Conservation (phyloP, 2,113 vertebrate species). For the Actenoides lindsayi region DNA sequence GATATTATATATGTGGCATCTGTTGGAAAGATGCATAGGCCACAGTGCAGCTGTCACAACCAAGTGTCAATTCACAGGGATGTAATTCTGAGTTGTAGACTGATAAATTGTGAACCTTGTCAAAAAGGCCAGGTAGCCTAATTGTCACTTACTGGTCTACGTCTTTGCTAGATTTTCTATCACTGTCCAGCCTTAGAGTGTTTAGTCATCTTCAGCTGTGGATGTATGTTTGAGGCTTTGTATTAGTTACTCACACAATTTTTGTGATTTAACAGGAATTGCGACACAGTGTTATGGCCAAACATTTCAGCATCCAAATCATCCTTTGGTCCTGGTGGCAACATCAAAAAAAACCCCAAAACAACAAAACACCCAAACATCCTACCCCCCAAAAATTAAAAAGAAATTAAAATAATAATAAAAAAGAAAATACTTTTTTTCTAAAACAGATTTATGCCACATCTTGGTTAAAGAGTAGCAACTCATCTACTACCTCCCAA, state of each 20-base stretch:
- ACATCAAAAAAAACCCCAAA: neutral
- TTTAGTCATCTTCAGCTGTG: neutral
- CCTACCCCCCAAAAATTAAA: neutral
- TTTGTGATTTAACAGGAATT: neutral
- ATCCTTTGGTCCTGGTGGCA: neutral
- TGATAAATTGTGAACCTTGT: neutral
- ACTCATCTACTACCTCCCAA: neutral
- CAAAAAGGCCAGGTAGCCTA: neutral
- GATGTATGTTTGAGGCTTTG: neutral
- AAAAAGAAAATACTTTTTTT: neutral
- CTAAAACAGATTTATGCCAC: accelerated
- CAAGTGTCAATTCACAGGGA: neutral
- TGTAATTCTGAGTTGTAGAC: neutral
- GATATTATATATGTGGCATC: neutral
- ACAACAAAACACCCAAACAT: too few relatives aligned
- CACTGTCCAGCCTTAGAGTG: neutral
- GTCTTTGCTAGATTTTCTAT: neutral
- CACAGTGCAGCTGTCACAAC: neutral
- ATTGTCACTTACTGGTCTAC: neutral
- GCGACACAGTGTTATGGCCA: neutral
- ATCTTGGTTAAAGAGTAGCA: neutral
- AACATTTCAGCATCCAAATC: neutral
- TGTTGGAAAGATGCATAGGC: neutral
- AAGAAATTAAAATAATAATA: neutral
- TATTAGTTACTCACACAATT: neutral